A percentile compares a stretch with the other conserved stretches of the same genome.
phyloP scores from a whole-genome alignment of 2,797 vertebrate species.

The Luscinia luscinia region DNA sequence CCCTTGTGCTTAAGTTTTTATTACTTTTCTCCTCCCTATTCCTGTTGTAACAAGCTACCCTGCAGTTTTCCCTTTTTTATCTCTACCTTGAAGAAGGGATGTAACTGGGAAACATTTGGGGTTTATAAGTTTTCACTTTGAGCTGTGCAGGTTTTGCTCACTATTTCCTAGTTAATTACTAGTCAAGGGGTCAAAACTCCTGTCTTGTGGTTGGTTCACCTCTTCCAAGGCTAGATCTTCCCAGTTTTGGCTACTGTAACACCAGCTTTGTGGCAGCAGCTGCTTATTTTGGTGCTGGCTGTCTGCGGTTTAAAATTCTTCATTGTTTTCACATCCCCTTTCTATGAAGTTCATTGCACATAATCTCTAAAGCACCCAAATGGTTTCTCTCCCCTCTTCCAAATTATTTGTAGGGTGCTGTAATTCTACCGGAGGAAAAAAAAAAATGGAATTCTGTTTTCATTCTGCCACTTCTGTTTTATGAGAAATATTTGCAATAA shows the following conservation, averaged over 20 bases:
- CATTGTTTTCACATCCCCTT: not conserved
- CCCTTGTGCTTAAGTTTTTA: not conserved
- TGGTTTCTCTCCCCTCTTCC: not conserved
- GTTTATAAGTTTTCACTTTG: not conserved
- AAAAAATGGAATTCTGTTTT: not conserved
- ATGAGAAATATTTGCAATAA: not conserved
- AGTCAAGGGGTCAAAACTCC: not conserved
- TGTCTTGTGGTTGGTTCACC: not conserved
- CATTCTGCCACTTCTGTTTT: not conserved
- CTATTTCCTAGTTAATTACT: not conserved
- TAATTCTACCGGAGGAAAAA: not conserved
- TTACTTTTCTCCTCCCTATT: not conserved
- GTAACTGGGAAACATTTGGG: fast-evolving
- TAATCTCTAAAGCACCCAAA: fast-evolving
- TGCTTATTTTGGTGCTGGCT: not conserved
- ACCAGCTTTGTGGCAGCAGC: not conserved
- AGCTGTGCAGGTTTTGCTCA: not conserved
- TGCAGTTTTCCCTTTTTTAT: not conserved
- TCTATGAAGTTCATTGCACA: fast-evolving
- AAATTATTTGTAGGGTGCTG: not conserved
- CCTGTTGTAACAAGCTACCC: not conserved
- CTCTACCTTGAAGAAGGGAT: not conserved
- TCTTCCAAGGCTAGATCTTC: not conserved
- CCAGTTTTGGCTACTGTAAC: not conserved
- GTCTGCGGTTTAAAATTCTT: not conserved